Conservation (phyloP, 2,888 invertebrate genomes). For the Aphidius colemani region DNA sequence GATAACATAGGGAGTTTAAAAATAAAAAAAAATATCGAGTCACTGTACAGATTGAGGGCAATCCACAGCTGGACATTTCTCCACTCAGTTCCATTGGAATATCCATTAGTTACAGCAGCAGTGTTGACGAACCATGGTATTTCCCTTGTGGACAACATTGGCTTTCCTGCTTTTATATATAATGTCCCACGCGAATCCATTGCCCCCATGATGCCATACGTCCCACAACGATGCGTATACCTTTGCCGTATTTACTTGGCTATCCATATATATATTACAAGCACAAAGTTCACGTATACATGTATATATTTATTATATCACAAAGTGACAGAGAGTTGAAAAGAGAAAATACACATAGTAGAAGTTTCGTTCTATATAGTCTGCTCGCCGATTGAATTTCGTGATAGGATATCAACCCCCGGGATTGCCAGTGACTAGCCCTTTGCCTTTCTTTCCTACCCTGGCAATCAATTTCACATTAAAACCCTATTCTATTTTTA, state of each 20-base stretch:
- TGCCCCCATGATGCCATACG: slow-evolving; percentile 26
- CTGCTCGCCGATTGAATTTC: slow-evolving; percentile 28
- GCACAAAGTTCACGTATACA: no score
- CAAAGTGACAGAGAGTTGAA: slow-evolving; percentile 13
- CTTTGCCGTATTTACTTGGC: slow-evolving; percentile 32
- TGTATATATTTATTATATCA: slow-evolving; percentile 30
- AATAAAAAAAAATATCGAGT: neutral
- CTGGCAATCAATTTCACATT: slow-evolving; percentile 20
- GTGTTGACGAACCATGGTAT: slow-evolving; percentile 60
- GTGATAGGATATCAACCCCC: slow-evolving; percentile 20
- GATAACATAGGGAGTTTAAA: no score
- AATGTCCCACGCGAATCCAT: slow-evolving; percentile 31
- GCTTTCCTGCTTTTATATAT: slow-evolving; percentile 22
- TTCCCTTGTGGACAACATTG: slow-evolving; percentile 56
- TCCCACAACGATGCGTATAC: slow-evolving; percentile 33
- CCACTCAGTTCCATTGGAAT: slow-evolving; percentile 54
- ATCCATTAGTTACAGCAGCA: slow-evolving; percentile 60
- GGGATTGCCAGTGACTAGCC: slow-evolving; percentile 3
- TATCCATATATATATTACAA: no score
- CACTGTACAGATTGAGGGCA: neutral
- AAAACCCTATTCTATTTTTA: neutral
- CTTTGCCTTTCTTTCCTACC: neutral
- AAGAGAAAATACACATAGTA: slow-evolving; percentile 18
- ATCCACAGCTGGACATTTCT: slow-evolving; percentile 47
- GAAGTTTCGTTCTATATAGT: slow-evolving; percentile 1